These are phyloP conservation scores for Trogon melanurus DNA, from an alignment of 2,113 vertebrate genomes.

Conservation along the genomic window DNA sequence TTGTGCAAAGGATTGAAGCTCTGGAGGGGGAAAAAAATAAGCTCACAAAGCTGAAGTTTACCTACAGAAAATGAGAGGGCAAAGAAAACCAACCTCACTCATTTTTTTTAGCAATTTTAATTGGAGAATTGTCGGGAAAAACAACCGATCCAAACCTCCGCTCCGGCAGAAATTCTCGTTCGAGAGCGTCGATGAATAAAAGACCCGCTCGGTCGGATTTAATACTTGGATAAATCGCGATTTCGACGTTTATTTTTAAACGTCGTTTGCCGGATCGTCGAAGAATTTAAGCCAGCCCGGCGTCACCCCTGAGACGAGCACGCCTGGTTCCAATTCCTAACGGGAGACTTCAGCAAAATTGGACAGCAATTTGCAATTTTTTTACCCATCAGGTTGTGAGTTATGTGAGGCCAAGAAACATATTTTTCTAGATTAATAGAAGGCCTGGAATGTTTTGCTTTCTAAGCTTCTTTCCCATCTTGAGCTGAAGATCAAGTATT, in stretches of 20 bases:
- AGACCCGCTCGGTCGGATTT: background rate
- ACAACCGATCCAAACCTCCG: background rate
- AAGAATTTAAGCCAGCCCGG: background rate
- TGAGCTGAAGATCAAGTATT: background rate
- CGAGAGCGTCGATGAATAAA: background rate
- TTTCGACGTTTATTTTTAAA: background rate
- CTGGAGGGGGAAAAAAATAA: too few species aligned
- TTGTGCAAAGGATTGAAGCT: background rate
- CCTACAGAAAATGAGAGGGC: background rate
- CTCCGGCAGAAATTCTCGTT: background rate
- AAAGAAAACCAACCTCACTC: background rate
- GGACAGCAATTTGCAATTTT: background rate
- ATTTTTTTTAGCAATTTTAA: background rate
- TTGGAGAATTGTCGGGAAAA: background rate
- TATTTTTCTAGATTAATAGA: slow-evolving; percentile 40
- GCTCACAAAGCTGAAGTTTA: background rate
- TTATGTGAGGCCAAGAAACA: slow-evolving; percentile 28
- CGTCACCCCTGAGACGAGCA: background rate
- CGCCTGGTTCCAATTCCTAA: background rate
- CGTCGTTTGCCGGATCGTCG: background rate
- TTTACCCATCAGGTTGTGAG: background rate
- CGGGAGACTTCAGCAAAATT: background rate
- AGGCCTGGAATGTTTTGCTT: slow-evolving; percentile 38
- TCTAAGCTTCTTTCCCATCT: slow-evolving; percentile 18
- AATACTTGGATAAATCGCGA: background rate